Evolutionary conservation across 2,113 vertebrate species (phyloP), one percentile per base, ranked within the genome.

Genomic region (Tamias sibiricus): DNA sequence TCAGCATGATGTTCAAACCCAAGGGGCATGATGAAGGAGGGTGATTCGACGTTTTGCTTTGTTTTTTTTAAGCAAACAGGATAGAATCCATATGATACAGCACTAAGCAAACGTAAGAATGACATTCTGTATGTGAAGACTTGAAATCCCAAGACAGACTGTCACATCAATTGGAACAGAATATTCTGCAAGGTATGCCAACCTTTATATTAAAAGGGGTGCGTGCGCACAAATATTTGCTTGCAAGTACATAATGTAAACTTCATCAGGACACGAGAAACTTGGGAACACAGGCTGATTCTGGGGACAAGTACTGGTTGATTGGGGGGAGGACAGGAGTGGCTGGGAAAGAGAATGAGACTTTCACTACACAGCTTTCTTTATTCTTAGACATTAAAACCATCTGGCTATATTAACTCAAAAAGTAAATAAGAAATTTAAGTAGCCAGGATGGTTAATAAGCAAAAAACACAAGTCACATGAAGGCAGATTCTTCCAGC

Each of bases 361-460:
- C 1, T 30, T 59, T 77, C n/a, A 52, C 49, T 22, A 3, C 19
- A 90, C 4, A 44, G 66, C 16, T 26, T 88, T 77, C 62, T 86
- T 79, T 20, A 32, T 1, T 1, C 68, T 91, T 91, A 75, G 35
- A 94, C 85, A 80, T 57, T 47, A 90, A 85, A 91, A 90, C 37
- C 20, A 75, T 30, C 49, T 66, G 77, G 8, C 66, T 26, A 0
- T 32, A 93, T n/a, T 83, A 68, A 66, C n/a, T 75, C 62, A 82
- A 88, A 88, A 49, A n/a, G n/a, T 16, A 77, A 77, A 77, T 14
- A 40, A 57, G 1, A 16, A 93, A 76, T 24, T 47, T 54, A 94
- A 13, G 44, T 71, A 68, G 52, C 62, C 42, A 87, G 40, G 30
- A 84, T 6, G 94, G 81, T 52, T 95, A 95, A 93, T 86, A 82